These are phyloP conservation scores for Mizuhopecten yessoensis DNA, from an alignment of 1,140 invertebrate species.

Conservation along the genomic window DNA sequence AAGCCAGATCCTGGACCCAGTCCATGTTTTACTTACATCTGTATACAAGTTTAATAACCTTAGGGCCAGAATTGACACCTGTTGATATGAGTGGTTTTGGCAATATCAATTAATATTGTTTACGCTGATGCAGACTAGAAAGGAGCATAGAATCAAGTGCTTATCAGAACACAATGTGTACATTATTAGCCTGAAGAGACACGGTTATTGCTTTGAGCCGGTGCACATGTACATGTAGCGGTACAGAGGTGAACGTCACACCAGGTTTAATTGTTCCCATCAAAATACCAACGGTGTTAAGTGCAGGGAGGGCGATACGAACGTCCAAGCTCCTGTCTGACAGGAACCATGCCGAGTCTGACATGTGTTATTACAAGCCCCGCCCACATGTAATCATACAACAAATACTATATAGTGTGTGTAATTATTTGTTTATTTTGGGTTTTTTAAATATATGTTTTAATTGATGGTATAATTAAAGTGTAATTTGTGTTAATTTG, in stretches of 20 bases:
- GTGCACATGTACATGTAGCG: not conserved
- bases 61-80: not conserved
- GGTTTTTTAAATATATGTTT: not conserved
- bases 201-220: not conserved
- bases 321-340: not conserved
- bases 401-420: not conserved
- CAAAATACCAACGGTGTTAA: not conserved
- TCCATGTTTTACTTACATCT: too few species aligned
- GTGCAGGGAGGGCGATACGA: not conserved
- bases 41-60: too few species aligned
- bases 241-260: slow-evolving; percentile 23
- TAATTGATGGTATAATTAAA: too few species aligned
- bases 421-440: not conserved
- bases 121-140: not conserved
- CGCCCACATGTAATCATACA: not conserved
- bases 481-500: too few species aligned
- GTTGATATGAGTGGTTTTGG: slow-evolving; percentile 16
- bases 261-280: slow-evolving; percentile 27
- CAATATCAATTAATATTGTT: not conserved
- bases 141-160: not conserved
- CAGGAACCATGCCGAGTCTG: not conserved
- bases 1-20: too few species aligned
- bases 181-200: not conserved
- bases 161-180: not conserved
- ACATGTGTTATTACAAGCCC: not conserved